A percentile compares a stretch with the other conserved stretches of the same genome.
Evolutionary conservation across 2,888 invertebrate genomes (phyloP).

Genomic region (Tanypteryx hageni): DNA sequence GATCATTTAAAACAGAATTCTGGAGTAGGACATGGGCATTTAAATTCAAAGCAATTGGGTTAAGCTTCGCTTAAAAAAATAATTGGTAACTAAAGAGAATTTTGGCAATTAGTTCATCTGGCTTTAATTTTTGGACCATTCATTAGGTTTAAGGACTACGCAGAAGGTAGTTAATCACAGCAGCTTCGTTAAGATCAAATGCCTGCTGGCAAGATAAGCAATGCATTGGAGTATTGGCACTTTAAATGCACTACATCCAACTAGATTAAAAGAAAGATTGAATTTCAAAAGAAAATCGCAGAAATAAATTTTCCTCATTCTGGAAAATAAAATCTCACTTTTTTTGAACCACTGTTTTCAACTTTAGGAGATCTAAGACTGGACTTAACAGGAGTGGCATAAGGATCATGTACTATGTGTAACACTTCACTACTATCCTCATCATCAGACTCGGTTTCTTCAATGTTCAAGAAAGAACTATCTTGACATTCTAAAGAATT

Average conservation of each 20-base stretch:
- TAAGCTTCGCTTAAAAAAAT: no score
- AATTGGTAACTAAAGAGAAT: no score
- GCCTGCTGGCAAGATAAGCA: background rate
- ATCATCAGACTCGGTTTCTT: background rate
- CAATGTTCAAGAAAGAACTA: background rate
- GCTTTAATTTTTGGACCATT: no score
- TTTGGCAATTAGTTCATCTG: no score
- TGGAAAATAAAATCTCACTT: conserved; percentile 72
- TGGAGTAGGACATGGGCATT: no score
- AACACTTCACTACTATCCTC: conserved; percentile 65
- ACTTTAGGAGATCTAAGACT: conserved; percentile 69
- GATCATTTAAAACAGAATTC: no score
- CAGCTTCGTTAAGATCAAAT: background rate
- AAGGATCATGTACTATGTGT: background rate
- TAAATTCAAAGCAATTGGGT: no score
- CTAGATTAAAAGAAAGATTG: background rate
- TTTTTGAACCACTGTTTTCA: conserved; percentile 69
- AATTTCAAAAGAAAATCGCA: background rate
- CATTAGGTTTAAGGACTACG: no score
- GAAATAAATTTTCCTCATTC: background rate
- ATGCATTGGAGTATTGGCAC: background rate
- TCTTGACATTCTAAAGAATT: background rate
- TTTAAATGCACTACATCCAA: background rate
- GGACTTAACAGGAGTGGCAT: conserved; percentile 69
- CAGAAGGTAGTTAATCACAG: no score